Conservation (phyloP, 2,113 vertebrate genomes). For the Sapayoa aenigma region DNA sequence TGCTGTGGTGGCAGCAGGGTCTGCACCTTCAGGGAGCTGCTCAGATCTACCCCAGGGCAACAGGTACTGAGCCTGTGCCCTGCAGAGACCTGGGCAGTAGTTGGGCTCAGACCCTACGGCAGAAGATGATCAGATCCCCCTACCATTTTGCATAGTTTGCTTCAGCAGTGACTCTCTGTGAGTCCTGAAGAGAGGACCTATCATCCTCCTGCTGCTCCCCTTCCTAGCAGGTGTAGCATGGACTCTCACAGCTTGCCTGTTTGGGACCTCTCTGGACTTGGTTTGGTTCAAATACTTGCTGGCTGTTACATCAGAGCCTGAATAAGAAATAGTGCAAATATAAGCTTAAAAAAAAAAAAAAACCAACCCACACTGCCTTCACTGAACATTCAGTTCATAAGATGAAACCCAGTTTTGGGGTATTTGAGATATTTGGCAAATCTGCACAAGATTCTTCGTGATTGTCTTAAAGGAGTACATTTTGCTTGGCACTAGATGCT, state of each 20-base stretch:
- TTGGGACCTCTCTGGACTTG: conserved; percentile 15
- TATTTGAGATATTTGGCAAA: conserved; percentile 18
- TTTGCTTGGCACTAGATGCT: background rate
- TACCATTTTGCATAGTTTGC: conserved; percentile 10
- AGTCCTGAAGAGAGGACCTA: background rate
- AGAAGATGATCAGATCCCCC: background rate
- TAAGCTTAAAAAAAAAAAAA: background rate
- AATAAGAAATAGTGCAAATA: conserved; percentile 54
- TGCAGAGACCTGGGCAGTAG: background rate
- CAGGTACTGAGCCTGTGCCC: background rate
- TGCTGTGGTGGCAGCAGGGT: fast-evolving
- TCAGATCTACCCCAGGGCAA: background rate
- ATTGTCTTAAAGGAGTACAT: background rate
- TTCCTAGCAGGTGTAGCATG: background rate
- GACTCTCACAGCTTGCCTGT: background rate
- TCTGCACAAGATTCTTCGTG: background rate
- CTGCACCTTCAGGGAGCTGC: background rate
- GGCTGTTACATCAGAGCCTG: background rate
- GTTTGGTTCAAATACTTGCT: background rate
- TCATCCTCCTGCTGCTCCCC: background rate
- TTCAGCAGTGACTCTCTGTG: background rate
- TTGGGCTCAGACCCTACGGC: background rate
- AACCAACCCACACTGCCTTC: background rate
- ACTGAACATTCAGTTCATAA: background rate
- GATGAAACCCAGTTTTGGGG: background rate